Evolutionary conservation across 2,888 invertebrate genomes (phyloP).

Genomic region (Cataglyphis albicans): DNA sequence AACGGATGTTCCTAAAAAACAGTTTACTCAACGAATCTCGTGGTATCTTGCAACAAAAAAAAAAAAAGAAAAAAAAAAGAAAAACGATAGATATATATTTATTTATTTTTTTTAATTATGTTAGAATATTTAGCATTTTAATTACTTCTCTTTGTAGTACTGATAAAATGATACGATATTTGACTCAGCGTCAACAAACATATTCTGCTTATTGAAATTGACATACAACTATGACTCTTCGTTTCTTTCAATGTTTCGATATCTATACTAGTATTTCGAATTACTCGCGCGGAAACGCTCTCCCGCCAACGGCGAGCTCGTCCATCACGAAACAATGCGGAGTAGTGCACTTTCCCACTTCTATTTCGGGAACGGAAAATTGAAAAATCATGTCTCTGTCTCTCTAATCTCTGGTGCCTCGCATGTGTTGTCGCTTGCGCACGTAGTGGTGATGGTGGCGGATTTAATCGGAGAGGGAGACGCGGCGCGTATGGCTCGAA

Average conservation of each 20-base stretch:
- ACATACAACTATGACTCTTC: background rate
- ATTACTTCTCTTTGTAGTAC: background rate
- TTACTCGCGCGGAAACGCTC: background rate
- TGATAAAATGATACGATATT: background rate
- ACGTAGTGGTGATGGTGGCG: conserved; percentile 23
- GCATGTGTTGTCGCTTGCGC: conserved; percentile 64
- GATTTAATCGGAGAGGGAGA: conserved; percentile 21
- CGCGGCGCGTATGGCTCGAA: background rate
- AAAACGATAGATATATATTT: background rate
- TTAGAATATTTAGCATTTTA: background rate
- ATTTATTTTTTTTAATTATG: background rate
- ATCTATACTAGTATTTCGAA: conserved; percentile 20
- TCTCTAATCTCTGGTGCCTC: conserved; percentile 80
- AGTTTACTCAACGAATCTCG: background rate
- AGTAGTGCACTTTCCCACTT: conserved; percentile 66
- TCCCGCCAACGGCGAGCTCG: conserved; percentile 54
- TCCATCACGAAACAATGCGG: conserved; percentile 60
- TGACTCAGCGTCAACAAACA: background rate
- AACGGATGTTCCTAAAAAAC: background rate
- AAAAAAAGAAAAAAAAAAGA: background rate
- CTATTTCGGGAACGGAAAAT: conserved; percentile 65
- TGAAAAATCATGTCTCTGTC: conserved; percentile 82
- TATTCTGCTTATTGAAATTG: background rate
- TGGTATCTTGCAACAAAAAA: background rate
- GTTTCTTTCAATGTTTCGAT: conserved; percentile 6